Evolutionary conservation across 2,797 vertebrate species (phyloP), one percentile per base, ranked within the genome.

Genomic region (Onychomys torridus): DNA sequence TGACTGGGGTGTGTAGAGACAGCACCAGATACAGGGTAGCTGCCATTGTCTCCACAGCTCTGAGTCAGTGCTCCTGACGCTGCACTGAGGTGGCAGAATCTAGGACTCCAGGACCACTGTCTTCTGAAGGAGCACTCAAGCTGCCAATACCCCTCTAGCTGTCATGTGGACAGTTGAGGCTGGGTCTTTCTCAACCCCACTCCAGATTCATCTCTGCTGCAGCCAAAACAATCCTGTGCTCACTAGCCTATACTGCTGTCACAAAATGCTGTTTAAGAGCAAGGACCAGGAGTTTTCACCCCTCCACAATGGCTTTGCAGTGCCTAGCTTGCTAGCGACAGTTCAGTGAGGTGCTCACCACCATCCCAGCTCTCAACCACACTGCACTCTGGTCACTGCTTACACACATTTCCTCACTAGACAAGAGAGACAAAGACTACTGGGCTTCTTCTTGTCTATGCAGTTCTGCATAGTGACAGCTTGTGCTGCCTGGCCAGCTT

Each of bases 371-470:
- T 12, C 49, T 9, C 14, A 43, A 37, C 25, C 25, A 11, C 49
- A 2, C 2, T 1, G 11, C 67, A 3, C 32, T 7, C 32, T 16
- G 34, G 14, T 1, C n/a, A 4, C 2, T 2, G 13, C 32, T 46
- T 37, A 6, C 1, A 6, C 75, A 2, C 61, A 59, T n/a, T 37
- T 57, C 32, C 63, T 40, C 17, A 4, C 52, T 14, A 11, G 12
- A 46, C 34, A 23, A 9, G 14, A 27, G 0, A 49, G 32, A 75
- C 2, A 5, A 10, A 43, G n/a, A 2, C 78, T 0, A 0, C 6
- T 1, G 0, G 5, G 0, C 7, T 40, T 55, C 7, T 40, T 2
- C 2, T 11, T 2, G 21, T 34, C 4, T 2, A 1, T 0, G 4
- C 4, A 12, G n/a, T 6, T 40, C 63, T 1, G 43, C 21, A 12